phyloP scores from a whole-genome alignment of 2,113 vertebrate species.

The Nycticryphes semicollaris region DNA sequence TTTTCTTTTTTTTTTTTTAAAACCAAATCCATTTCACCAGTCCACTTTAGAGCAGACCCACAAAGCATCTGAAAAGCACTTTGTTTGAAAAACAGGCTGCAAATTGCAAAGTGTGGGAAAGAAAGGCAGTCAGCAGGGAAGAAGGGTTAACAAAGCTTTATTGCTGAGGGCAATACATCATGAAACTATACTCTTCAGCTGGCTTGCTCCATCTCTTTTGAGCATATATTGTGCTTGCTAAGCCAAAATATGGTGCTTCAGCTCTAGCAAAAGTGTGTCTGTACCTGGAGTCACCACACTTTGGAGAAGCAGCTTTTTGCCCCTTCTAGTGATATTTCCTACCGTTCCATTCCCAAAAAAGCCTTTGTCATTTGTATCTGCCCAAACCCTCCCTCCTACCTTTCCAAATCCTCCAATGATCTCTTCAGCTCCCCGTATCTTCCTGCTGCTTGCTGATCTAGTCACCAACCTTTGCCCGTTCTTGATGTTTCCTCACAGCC shows the following conservation, averaged over 20 bases:
- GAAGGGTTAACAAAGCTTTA: background rate
- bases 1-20: background rate
- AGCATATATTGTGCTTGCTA: background rate
- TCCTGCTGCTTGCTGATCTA: background rate
- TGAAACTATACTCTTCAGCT: background rate
- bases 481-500: background rate
- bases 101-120: background rate
- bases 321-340: background rate
- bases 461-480: background rate
- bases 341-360: background rate
- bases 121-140: background rate
- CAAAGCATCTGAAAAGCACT: background rate
- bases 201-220: background rate
- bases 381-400: background rate
- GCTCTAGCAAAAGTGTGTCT: background rate
- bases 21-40: background rate
- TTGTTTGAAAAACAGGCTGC: background rate
- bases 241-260: background rate
- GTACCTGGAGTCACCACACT: background rate
- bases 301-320: background rate
- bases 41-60: background rate
- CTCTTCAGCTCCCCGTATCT: background rate
- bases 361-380: background rate
- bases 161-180: background rate
- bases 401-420: background rate